Evolutionary conservation across 2,113 vertebrate genomes (phyloP), one percentile per base, ranked within the genome.

Genomic region (Cyprinodon brontotheroides): DNA sequence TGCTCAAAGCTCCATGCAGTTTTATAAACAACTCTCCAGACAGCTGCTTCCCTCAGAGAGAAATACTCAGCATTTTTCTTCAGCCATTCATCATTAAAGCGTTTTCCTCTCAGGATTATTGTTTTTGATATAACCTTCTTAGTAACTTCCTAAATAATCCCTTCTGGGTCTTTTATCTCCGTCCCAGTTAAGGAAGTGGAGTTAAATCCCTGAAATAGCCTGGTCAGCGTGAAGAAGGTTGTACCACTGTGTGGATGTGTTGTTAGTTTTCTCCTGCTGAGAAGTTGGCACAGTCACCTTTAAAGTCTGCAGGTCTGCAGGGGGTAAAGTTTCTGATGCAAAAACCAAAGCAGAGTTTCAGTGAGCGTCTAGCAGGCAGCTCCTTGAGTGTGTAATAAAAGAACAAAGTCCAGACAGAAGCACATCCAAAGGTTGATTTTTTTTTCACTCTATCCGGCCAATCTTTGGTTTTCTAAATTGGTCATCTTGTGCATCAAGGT

Each of bases 131-230:
- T 29, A 41, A 4, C 38, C 48, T 29, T 11, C 59, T 61, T 64
- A 37, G 53, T 74, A 60, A 78, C 74, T 68, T 75, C 65, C 65
- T n/a, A 73, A 77, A 84, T 77, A 77, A 81, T 70, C 41, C 43
- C 36, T 17, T 39, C 20, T 36, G 53, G n/a, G 11, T 6, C 14
- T 53, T 14, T 53, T 20, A 29, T 29, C 29, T 29, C 29, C 17
- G n/a, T n/a, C n/a, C n/a, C n/a, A n/a, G n/a, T n/a, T n/a, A n/a
- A n/a, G n/a, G n/a, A n/a, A n/a, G n/a, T n/a, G n/a, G n/a, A n/a
- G n/a, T n/a, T n/a, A n/a, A n/a, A n/a, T n/a, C n/a, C n/a, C n/a
- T n/a, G n/a, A n/a, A n/a, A n/a, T n/a, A n/a, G n/a, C n/a, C n/a
- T n/a, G n/a, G n/a, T n/a, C n/a, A n/a, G n/a, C n/a, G n/a, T n/a